Evolutionary conservation across 1,140 invertebrate species (phyloP).

Genomic region (Alviniconcha marisindica): DNA sequence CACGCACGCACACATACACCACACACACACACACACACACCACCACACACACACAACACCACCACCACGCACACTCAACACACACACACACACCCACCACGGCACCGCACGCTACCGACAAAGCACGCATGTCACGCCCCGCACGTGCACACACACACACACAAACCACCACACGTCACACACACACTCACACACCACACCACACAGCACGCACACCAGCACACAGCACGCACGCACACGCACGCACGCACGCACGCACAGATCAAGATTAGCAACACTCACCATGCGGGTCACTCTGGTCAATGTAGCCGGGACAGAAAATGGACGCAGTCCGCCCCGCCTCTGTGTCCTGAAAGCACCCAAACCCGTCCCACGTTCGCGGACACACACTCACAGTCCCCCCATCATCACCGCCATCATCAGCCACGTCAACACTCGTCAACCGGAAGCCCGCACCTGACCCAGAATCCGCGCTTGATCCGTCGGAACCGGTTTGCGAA

Average conservation of each 20-base stretch:
- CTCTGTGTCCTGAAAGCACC: constrained; percentile 52
- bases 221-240: too few species aligned
- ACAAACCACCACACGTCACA: too few species aligned
- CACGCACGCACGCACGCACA: too few species aligned
- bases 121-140: too few species aligned
- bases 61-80: not conserved
- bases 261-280: too few species aligned
- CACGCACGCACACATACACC: not conserved
- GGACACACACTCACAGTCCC: constrained; percentile 44
- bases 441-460: too few species aligned
- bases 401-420: not conserved
- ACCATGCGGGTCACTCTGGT: constrained; percentile 47
- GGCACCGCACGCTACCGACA: not conserved
- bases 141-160: too few species aligned
- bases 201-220: too few species aligned
- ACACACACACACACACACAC: not conserved
- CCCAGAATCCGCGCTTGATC: not conserved
- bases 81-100: not conserved
- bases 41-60: not conserved
- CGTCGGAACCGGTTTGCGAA: not conserved
- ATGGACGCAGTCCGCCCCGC: constrained; percentile 43
- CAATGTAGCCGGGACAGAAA: constrained; percentile 53
- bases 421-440: not conserved
- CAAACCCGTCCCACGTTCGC: constrained; percentile 61
- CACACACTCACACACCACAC: too few species aligned